Evolutionary conservation across 2,888 invertebrate species (phyloP).

Genomic region (Phortica magna): DNA sequence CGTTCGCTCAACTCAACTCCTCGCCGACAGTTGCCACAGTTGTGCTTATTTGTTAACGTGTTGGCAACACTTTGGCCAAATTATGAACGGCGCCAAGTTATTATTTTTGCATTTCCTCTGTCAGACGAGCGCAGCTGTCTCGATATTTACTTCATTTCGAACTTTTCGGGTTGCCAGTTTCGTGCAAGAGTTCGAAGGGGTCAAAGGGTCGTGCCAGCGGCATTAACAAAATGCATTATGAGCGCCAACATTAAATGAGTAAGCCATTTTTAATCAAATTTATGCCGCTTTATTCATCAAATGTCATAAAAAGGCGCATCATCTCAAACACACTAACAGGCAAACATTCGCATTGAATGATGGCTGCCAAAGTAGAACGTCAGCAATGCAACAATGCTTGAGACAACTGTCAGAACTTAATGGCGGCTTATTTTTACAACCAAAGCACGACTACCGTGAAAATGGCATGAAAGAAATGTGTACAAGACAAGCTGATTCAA

Average conservation of each 20-base stretch:
- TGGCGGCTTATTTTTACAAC: constrained; percentile 72
- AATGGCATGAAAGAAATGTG: constrained; percentile 28
- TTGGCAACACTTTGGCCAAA: constrained; percentile 35
- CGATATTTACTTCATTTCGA: too few relatives aligned
- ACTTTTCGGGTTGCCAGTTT: too few relatives aligned
- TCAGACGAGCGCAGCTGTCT: not conserved
- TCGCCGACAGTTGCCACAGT: not conserved
- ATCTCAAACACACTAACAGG: not conserved
- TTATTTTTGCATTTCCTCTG: constrained; percentile 39
- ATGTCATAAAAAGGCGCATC: not conserved
- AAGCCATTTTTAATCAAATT: too few relatives aligned
- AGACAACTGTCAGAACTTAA: constrained; percentile 73
- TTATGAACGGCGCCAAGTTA: constrained; percentile 49
- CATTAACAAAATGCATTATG: too few relatives aligned
- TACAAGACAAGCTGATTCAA: constrained; percentile 21
- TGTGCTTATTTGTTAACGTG: not conserved
- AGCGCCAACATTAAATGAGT: too few relatives aligned
- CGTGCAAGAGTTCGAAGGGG: too few relatives aligned
- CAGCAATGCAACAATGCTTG: constrained; percentile 34
- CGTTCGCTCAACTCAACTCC: not conserved
- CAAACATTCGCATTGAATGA: constrained; percentile 19
- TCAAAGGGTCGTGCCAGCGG: too few relatives aligned
- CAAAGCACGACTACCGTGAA: constrained; percentile 70
- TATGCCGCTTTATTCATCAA: too few relatives aligned
- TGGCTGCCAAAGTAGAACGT: constrained; percentile 46